A percentile compares a stretch with the other conserved stretches of the same genome.
phyloP scores from a whole-genome alignment of 2,797 vertebrate genomes.

The Lagodon rhomboides region DNA sequence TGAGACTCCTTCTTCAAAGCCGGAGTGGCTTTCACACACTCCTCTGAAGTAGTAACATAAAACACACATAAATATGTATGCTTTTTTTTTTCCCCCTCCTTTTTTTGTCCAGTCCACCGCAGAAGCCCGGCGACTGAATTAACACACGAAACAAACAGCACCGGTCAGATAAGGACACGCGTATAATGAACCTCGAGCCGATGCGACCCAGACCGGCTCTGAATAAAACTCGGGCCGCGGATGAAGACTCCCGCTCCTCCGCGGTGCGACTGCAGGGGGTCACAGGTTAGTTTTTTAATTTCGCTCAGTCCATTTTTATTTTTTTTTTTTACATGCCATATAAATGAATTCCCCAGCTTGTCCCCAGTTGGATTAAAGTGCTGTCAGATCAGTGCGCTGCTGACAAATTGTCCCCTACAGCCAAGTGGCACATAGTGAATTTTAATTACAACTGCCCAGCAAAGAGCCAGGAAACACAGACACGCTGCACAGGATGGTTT shows the following conservation, averaged over 20 bases:
- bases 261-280: slow-evolving; percentile 49
- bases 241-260: slow-evolving; percentile 24
- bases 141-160: slow-evolving; percentile 47
- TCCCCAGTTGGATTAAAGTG: slow-evolving; percentile 87
- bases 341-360: slow-evolving; percentile 88
- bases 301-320: slow-evolving; percentile 80
- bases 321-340: slow-evolving; percentile 75
- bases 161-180: slow-evolving; percentile 32
- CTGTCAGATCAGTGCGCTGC: slow-evolving; percentile 87
- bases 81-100: not conserved
- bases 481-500: not conserved
- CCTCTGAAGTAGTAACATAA: slow-evolving; percentile 61
- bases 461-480: slow-evolving; percentile 27
- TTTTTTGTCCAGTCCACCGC: slow-evolving; percentile 28
- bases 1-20: slow-evolving; percentile 58
- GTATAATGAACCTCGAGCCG: slow-evolving; percentile 29
- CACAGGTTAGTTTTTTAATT: slow-evolving; percentile 85
- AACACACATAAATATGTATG: slow-evolving; percentile 68
- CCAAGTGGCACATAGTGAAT: slow-evolving; percentile 81
- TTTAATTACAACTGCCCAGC: slow-evolving; percentile 83
- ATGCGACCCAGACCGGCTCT: slow-evolving; percentile 20
- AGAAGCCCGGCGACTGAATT: slow-evolving; percentile 43
- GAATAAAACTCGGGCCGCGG: slow-evolving; percentile 21
- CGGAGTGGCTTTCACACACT: slow-evolving; percentile 43
- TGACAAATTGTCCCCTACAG: slow-evolving; percentile 91